Percentiles rank a stretch among this genome's conserved stretches.
These are phyloP conservation scores for Boloria selene DNA, from an alignment of 2,888 invertebrate species.

Conservation along the genomic window DNA sequence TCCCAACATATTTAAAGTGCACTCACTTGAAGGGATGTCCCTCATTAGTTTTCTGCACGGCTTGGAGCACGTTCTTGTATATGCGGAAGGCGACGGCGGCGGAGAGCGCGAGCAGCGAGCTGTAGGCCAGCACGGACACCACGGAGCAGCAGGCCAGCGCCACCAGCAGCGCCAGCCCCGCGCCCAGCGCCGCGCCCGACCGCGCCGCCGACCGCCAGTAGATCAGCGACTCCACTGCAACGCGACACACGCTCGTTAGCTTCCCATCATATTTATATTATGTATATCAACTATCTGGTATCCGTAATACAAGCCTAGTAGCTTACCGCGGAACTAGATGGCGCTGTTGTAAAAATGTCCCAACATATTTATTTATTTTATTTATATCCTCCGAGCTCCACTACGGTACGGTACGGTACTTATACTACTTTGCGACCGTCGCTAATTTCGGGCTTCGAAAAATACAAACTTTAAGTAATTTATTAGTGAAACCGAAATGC, in stretches of 20 bases:
- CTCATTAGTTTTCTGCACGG: conserved; percentile 97
- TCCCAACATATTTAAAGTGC: neutral
- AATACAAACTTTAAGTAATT: no score
- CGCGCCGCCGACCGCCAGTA: conserved; percentile 99
- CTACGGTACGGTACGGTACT: no score
- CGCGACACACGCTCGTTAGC: neutral
- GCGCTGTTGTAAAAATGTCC: no score
- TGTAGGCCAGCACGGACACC: conserved; percentile 97
- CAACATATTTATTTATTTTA: no score
- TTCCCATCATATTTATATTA: no score
- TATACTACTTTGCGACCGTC: no score
- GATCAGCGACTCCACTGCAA: conserved; percentile 95
- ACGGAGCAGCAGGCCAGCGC: conserved; percentile 97
- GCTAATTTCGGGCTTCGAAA: no score
- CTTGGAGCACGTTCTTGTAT: conserved; percentile 97
- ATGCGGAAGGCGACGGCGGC: conserved; percentile 97
- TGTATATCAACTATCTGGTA: no score
- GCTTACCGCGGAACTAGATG: no score
- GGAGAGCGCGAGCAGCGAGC: conserved; percentile 91
- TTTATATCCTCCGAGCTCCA: no score
- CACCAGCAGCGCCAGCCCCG: conserved; percentile 92
- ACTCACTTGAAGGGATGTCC: conserved; percentile 99
- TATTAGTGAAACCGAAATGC: no score
- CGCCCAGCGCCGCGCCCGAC: conserved; percentile 96
- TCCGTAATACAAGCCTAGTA: no score